Base-by-base conservation (phyloP, 2,888 invertebrate genomes). In the Drymonia ruficornis region DNA sequence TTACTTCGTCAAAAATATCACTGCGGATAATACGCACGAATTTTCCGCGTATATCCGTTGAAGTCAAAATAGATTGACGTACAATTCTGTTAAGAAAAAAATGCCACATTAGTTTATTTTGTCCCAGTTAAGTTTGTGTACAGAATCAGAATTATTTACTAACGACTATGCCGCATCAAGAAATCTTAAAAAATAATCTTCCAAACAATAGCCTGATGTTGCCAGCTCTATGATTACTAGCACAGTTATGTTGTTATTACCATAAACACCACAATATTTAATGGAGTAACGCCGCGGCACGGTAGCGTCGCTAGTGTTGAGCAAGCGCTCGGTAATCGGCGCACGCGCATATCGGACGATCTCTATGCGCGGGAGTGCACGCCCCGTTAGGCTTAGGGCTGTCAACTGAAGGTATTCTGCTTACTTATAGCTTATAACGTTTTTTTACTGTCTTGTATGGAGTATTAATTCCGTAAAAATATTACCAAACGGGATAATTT, bases 281-380 rank as follows among this genome's bases (percentile, higher is more conserved):
- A 45, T 28, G 13, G 43, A 19, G 43, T 19, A 13, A 40, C 16
- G 40, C 19, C 43, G 45, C 45, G 28, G 28, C 13, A 28, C 45
- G 28, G 45, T 45, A 45, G 45, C 43, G 16, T 44, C 45, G 45
- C 28, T 45, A n/a, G 44, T 44, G 44, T 45, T 45, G 45, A 45
- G 45, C 45, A 45, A 45, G 45, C 45, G n/a, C 45, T 45, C 28
- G 38, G 59, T 52, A 65, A 56, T 53, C 71, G 61, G 53, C 63
- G 68, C 57, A 65, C 63, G 63, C 71, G 57, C 61, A 58, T 68
- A 68, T 65, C 69, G 50, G 52, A 19, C 49, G 59, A 68, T 71
- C 63, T 56, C 50, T 63, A 61, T 61, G 69, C 69, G 66, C 61
- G 61, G 59, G 59, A 63, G 59, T 61, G 16, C 19, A 48, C 50